Conservation (phyloP, 2,888 invertebrate species). For the Oxyteleia sp. region DNA sequence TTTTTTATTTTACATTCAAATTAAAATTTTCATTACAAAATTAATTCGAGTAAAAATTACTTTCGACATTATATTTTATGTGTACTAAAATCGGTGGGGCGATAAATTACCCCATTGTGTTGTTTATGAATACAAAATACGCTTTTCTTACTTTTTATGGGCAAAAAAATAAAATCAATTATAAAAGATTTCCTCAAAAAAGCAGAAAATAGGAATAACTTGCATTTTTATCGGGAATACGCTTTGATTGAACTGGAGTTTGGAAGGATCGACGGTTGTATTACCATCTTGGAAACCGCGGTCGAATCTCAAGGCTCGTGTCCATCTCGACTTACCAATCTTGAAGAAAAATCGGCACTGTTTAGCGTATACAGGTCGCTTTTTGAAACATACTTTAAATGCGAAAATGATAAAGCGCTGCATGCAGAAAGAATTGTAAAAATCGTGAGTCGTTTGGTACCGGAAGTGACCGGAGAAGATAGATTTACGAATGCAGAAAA, state of each 20-base stretch:
- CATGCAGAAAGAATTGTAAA: slow-evolving; percentile 76
- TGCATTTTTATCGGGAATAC: slow-evolving; percentile 90
- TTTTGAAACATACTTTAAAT: slow-evolving; percentile 82
- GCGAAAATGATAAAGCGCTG: slow-evolving; percentile 73
- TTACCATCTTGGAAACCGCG: slow-evolving; percentile 89
- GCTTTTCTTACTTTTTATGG: slow-evolving; percentile 76
- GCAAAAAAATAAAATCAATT: slow-evolving; percentile 88
- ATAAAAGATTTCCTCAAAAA: slow-evolving; percentile 89
- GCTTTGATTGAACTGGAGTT: slow-evolving; percentile 90
- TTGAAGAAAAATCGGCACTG: slow-evolving; percentile 84
- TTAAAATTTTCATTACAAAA: too few relatives aligned
- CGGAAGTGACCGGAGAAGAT: slow-evolving; percentile 64
- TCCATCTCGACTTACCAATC: slow-evolving; percentile 77
- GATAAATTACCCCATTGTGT: too few relatives aligned
- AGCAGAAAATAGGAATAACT: slow-evolving; percentile 89
- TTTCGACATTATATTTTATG: too few relatives aligned
- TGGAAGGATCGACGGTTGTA: slow-evolving; percentile 87
- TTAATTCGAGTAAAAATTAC: too few relatives aligned
- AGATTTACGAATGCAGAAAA: slow-evolving; percentile 75
- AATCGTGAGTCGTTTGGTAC: slow-evolving; percentile 76
- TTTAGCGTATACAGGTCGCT: slow-evolving; percentile 87
- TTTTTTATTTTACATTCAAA: too few relatives aligned
- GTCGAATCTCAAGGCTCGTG: slow-evolving; percentile 83
- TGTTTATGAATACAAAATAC: too few relatives aligned
- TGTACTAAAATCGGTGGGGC: too few relatives aligned